Base-by-base conservation (phyloP, 2,888 invertebrate genomes). In the Tiliacea citrago region DNA sequence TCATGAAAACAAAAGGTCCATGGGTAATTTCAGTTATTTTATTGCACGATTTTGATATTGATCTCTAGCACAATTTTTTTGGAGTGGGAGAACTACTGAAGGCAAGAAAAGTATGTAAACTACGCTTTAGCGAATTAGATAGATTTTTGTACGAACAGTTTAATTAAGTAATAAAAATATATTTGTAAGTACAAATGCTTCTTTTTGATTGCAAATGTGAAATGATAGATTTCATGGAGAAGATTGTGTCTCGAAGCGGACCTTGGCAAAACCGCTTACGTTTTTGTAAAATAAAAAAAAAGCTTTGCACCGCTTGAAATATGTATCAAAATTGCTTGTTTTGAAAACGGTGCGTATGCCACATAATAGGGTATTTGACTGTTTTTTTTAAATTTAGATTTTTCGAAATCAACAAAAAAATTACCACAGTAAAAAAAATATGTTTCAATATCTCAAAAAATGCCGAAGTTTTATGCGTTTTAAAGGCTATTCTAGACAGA, bases 221-320 rank as follows among this genome's bases (percentile, higher is more conserved):
- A 79, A 63, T 73, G 0, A 66, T 81, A 78, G 63, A 77, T 77
- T 77, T 61, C 62, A 61, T 81, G 82, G 85, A 84, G 85, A 81
- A 76, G 84, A 77, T 82, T 82, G 82, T 45, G 81, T 75, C 57
- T 84, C 57, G 53, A 58, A 66, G 76, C 76, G 76, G 76, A 68
- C 39, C 57, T 68, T 79, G 42, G 57, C 68, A 60, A 47, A 49
- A 42, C 63, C 63, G 39, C 47, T 68, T 67, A 55, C 24, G 8
- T 62, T 55, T 57, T 66, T 67, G 51, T 83, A 51, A 66, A 16
- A 4, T 16, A 66, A 66, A 80, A 60, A n/a, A 73, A 82, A 82
- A 61, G 65, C 62, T 69, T 69, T 66, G 55, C 82, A 65, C 63
- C 65, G 82, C 82, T 77, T 81, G 12, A 12, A 39, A 47, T 79